Evolutionary conservation across 2,113 vertebrate species (phyloP).

Genomic region (Colossoma macropomum): DNA sequence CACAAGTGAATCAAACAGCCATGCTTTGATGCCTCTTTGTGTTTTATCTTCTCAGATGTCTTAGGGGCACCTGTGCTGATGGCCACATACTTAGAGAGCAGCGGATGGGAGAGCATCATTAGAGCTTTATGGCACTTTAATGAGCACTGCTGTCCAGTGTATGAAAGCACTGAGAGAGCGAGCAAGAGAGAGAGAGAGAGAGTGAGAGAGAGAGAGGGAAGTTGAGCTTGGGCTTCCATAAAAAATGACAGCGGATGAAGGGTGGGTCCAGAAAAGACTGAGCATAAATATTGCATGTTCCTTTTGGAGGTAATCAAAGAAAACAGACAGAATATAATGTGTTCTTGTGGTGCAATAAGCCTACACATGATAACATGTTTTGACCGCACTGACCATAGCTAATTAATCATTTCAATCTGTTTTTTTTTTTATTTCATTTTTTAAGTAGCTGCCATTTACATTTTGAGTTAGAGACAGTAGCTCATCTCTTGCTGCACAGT

Average conservation of each 20-base stretch:
- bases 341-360: neutral
- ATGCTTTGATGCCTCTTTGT: neutral
- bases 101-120: neutral
- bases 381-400: conserved; percentile 14
- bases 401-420: neutral
- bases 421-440: neutral
- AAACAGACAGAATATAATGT: neutral
- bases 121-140: neutral
- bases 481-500: no score
- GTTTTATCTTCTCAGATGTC: conserved; percentile 11
- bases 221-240: neutral
- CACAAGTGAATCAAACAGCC: conserved; percentile 6
- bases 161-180: neutral
- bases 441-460: no score
- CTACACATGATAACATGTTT: neutral
- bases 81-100: neutral
- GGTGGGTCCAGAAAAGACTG: neutral
- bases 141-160: neutral
- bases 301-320: conserved; percentile 7
- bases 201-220: neutral
- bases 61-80: neutral
- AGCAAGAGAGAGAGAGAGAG: neutral
- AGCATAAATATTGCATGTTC: conserved; percentile 5
- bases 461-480: no score
- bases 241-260: neutral